Conservation (phyloP, 2,888 invertebrate species). For the Mactromeris polynyma region DNA sequence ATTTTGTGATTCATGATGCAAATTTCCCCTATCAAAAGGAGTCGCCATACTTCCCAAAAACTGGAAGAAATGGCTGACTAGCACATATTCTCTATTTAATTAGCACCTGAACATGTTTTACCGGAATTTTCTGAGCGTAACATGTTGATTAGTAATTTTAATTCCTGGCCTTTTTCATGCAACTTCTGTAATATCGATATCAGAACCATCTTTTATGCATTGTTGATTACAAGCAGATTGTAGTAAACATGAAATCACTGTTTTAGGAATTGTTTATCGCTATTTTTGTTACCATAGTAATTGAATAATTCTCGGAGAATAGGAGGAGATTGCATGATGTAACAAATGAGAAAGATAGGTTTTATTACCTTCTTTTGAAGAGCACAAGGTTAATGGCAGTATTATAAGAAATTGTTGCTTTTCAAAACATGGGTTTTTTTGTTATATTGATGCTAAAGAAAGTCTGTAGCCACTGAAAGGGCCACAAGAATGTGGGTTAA, state of each 20-base stretch:
- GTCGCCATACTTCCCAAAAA: too few relatives aligned
- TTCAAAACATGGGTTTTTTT: not conserved
- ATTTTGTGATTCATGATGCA: too few relatives aligned
- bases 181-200: not conserved
- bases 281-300: not conserved
- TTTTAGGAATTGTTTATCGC: not conserved
- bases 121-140: not conserved
- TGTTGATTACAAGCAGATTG: not conserved
- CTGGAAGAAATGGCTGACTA: too few relatives aligned
- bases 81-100: too few relatives aligned
- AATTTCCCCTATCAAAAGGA: too few relatives aligned
- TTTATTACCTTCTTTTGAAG: not conserved
- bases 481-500: too few relatives aligned
- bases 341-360: not conserved
- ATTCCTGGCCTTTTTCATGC: not conserved
- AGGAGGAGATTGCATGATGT: not conserved
- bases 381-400: not conserved
- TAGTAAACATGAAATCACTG: conserved; percentile 1
- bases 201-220: not conserved
- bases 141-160: not conserved
- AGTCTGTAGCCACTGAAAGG: too few relatives aligned
- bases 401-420: not conserved
- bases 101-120: too few relatives aligned
- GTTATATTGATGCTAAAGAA: too few relatives aligned
- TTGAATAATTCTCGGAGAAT: not conserved